phyloP scores from a whole-genome alignment of 2,888 invertebrate species.

The Limnephilus marmoratus region DNA sequence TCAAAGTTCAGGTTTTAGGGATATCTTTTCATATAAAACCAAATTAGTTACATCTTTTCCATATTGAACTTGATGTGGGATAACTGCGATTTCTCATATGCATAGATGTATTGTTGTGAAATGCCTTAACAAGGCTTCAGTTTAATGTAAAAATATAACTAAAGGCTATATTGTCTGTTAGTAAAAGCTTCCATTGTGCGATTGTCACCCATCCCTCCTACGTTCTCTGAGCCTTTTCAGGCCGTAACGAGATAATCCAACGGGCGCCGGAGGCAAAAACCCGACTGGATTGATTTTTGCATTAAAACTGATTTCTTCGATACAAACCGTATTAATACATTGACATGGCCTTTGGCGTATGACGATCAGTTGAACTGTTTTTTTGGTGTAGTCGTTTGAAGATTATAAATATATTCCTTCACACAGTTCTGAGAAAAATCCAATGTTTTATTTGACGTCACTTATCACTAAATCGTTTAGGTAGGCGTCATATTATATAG shows the following conservation, averaged over 20 bases:
- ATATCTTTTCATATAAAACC: too few relatives aligned
- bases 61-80: not conserved
- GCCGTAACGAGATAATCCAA: constrained; percentile 23
- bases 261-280: not conserved
- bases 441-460: not conserved
- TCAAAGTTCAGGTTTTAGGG: too few relatives aligned
- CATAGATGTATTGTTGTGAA: not conserved
- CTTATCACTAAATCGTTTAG: not conserved
- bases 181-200: not conserved
- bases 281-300: constrained; percentile 28
- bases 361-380: not conserved
- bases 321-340: constrained; percentile 12
- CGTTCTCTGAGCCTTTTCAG: not conserved
- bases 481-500: not conserved
- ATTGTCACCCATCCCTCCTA: not conserved
- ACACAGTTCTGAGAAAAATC: not conserved
- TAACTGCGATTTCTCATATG: not conserved
- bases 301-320: constrained; percentile 9
- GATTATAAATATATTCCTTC: not conserved
- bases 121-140: not conserved
- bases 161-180: not conserved
- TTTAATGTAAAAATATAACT: not conserved
- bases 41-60: too few relatives aligned
- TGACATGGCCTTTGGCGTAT: constrained; percentile 12
- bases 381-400: not conserved